Conservation (phyloP, 2,888 invertebrate genomes). For the Platycnemis pennipes region DNA sequence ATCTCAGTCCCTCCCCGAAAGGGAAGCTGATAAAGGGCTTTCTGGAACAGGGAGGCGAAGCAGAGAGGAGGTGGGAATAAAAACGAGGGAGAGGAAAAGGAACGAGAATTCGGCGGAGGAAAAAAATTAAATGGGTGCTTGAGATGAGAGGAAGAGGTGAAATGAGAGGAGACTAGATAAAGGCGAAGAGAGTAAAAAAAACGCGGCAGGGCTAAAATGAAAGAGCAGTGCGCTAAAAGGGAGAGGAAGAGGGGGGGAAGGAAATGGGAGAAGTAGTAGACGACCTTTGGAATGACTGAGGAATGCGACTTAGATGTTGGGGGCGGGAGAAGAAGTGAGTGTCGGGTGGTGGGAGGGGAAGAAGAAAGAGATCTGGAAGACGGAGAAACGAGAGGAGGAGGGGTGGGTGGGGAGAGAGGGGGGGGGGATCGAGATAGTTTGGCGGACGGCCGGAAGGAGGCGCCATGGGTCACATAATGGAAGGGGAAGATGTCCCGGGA, state of each 20-base stretch:
- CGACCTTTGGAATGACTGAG: not conserved
- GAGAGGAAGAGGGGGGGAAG: constrained; percentile 1
- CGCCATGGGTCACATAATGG: constrained; percentile 64
- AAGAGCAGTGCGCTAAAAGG: constrained; percentile 29
- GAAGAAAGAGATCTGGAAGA: not conserved
- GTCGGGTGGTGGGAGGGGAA: not conserved
- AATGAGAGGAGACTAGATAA: not conserved
- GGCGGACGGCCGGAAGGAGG: constrained; percentile 33
- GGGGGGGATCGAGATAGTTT: not conserved
- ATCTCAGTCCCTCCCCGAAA: not conserved
- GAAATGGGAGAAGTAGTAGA: constrained; percentile 13
- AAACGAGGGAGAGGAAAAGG: not conserved
- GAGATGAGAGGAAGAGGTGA: not conserved
- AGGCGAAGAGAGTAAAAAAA: not conserved
- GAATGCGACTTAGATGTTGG: not conserved
- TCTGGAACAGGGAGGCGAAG: not conserved
- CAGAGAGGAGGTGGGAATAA: not conserved
- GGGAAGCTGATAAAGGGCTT: not conserved
- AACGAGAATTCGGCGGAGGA: not conserved
- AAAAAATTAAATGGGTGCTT: not conserved
- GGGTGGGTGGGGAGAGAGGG: not conserved
- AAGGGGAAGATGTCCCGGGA: constrained; percentile 62
- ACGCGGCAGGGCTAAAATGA: not conserved
- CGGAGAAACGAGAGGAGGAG: not conserved
- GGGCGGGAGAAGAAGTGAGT: not conserved